Base-by-base conservation (phyloP, 2,797 vertebrate species). In the Melanotaenia parkinsoni region DNA sequence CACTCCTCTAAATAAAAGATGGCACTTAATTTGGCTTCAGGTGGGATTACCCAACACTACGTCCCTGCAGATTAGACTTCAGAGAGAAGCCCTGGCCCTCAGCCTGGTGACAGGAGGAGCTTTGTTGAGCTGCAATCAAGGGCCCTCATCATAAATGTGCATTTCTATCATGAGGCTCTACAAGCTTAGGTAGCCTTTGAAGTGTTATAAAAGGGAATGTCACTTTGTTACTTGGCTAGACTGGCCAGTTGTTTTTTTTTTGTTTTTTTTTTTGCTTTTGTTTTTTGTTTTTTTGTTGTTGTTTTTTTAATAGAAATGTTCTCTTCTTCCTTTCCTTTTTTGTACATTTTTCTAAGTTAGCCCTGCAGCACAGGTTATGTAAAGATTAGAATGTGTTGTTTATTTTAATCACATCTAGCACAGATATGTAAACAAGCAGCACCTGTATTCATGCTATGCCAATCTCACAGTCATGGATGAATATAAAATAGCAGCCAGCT, bases 401-500 rank as follows among this genome's bases (percentile, higher is more conserved):
- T 83, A 78, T 88, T 90, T 83, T 75, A 88, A 91, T 90, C 85
- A 86, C 74, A 88, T 89, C 82, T 51, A 79, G 57, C n/a, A 16
- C 70, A 73, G 78, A 88, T 80, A 87, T 90, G 89, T 91, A 91
- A 91, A 93, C 89, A 92, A 81, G 84, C 87, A 80, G 83, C 90
- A 91, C 87, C 91, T 90, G 92, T 76, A 89, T 88, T 87, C 80
- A 79, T 86, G 83, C 67, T 59, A 78, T 63, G 86, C 86, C 89
- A 89, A 80, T 72, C 80, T 83, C 81, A 45, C 83, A 82, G 80
- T 83, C 77, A 68, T 67, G 79, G 86, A 80, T 90, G 91, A 90
- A 93, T 92, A 85, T 84, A 70, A 91, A 91, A 82, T 58, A 90
- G 91, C 86, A 89, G 82, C 89, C 90, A 93, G 89, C 91, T 92